phyloP scores from a whole-genome alignment of 2,797 vertebrate genomes.

The Rhyacichthys aspro region DNA sequence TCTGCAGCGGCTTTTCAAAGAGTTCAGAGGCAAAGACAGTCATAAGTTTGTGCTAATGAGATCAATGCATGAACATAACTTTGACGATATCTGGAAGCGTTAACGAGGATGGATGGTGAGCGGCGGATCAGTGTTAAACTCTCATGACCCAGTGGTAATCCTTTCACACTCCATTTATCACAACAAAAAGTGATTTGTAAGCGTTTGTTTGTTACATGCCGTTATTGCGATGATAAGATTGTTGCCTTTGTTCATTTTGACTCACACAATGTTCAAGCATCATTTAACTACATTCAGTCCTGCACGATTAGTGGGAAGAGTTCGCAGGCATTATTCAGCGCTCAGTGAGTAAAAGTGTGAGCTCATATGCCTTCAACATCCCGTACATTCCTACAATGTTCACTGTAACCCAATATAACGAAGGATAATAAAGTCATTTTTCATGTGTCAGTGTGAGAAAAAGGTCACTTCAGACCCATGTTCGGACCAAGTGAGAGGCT shows the following conservation, averaged over 20 bases:
- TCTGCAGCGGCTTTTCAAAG: constrained; percentile 46
- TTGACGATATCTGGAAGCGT: background rate
- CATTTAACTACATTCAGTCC: too few species aligned
- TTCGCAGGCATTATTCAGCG: constrained; percentile 1
- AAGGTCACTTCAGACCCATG: background rate
- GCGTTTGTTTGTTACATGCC: too few species aligned
- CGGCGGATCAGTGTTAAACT: too few species aligned
- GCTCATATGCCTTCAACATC: constrained; percentile 18
- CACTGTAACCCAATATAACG: constrained; percentile 7
- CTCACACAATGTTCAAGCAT: too few species aligned
- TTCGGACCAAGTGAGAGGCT: constrained; percentile 1
- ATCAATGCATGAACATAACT: constrained; percentile 4
- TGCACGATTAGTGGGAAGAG: background rate
- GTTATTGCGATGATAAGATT: too few species aligned
- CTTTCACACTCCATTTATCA: too few species aligned
- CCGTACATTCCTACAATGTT: constrained; percentile 18
- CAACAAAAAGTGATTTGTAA: too few species aligned
- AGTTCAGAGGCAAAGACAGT: background rate
- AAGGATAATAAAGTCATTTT: constrained; percentile 9
- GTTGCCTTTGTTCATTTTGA: too few species aligned
- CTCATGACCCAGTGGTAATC: too few species aligned
- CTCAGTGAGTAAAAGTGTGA: background rate
- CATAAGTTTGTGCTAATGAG: constrained; percentile 25
- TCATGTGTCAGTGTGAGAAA: constrained; percentile 37
- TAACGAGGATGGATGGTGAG: background rate